A percentile compares a stretch with the other conserved stretches of the same genome.
phyloP scores from a whole-genome alignment of 2,113 vertebrate genomes.

The Agapornis roseicollis region DNA sequence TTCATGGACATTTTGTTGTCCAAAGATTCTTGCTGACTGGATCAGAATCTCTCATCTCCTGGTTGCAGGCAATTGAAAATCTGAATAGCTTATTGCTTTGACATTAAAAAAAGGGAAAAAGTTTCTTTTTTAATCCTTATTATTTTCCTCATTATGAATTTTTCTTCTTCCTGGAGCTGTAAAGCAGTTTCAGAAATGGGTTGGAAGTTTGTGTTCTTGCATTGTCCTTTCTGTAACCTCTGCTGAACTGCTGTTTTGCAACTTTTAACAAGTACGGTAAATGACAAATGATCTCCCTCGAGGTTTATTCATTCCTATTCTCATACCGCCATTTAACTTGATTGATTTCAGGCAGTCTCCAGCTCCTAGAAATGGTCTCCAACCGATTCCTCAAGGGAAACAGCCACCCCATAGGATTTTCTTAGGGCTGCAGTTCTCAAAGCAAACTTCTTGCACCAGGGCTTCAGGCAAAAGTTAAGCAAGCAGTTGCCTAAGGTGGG shows the following conservation, averaged over 20 bases:
- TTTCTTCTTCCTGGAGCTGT: background rate
- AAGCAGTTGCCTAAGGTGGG: background rate
- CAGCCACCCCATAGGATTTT: background rate
- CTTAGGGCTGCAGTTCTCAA: background rate
- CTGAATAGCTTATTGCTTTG: background rate
- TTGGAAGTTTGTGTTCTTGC: conserved; percentile 34
- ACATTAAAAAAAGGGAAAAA: background rate
- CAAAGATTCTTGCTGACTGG: background rate
- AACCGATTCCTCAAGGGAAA: background rate
- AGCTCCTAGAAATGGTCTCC: background rate
- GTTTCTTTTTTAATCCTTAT: background rate
- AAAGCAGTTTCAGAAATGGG: background rate
- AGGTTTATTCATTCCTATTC: conserved; percentile 43
- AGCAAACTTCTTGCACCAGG: background rate
- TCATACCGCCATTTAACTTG: conserved; percentile 25
- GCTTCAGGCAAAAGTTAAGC: background rate
- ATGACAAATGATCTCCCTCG: conserved; percentile 59
- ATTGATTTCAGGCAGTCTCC: conserved; percentile 10
- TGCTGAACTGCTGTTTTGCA: conserved; percentile 37
- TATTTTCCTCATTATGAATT: background rate
- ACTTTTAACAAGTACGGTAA: conserved; percentile 62
- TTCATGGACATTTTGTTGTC: background rate
- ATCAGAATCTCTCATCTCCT: background rate
- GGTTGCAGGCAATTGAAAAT: background rate
- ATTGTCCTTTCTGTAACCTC: conserved; percentile 50